Percentiles rank a stretch among this genome's conserved stretches.
Evolutionary conservation across 2,797 vertebrate genomes (phyloP).

Genomic region (Chanos chanos): DNA sequence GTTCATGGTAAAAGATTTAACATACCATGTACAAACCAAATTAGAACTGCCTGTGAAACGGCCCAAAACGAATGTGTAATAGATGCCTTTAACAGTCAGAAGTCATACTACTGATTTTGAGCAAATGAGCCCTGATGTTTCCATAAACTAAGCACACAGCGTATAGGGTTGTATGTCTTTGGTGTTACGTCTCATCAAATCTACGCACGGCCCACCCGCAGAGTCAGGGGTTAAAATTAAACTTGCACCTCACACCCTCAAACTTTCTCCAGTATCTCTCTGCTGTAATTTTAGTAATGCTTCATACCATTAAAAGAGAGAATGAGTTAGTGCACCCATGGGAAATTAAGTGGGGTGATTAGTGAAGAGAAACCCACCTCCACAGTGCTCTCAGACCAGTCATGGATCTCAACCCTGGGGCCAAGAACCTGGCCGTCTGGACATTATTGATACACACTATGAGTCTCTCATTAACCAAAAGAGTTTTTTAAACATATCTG

Average conservation of each 20-base stretch:
- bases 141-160: no score
- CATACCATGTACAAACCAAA: no score
- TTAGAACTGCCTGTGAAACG: no score
- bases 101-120: no score
- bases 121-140: no score
- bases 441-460: slow-evolving; percentile 40
- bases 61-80: no score
- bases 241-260: slow-evolving; percentile 24
- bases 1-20: no score
- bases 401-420: slow-evolving; percentile 18
- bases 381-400: slow-evolving; percentile 7
- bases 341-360: slow-evolving; percentile 46
- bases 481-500: slow-evolving; percentile 28
- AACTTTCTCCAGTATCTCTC: slow-evolving; percentile 14
- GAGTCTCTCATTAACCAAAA: slow-evolving; percentile 38
- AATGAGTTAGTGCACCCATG: slow-evolving; percentile 19
- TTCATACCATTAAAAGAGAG: slow-evolving; percentile 21
- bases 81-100: no score
- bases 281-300: slow-evolving; percentile 18
- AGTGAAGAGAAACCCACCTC: slow-evolving; percentile 14
- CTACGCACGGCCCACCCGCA: no score
- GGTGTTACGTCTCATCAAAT: no score
- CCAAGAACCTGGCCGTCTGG: slow-evolving; percentile 9
- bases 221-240: no score
- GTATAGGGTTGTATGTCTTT: no score